A percentile compares a stretch with the other conserved stretches of the same genome.
phyloP scores from a whole-genome alignment of 2,888 invertebrate species.

The Drosophila picticornis region DNA sequence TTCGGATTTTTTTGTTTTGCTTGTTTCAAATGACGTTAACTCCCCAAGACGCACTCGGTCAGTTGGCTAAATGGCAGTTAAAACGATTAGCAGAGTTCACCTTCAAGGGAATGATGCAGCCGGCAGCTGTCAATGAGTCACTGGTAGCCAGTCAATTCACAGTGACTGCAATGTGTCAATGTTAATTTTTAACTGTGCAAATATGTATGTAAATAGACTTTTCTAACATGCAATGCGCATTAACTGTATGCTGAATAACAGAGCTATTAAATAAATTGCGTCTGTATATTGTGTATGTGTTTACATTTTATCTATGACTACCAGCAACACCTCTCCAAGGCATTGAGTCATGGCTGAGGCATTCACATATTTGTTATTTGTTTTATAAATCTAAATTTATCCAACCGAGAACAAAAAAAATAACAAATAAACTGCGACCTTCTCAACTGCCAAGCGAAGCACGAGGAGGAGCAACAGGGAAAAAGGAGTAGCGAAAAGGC shows the following conservation, averaged over 20 bases:
- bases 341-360: constrained; percentile 28
- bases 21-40: constrained; percentile 9
- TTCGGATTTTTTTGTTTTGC: background rate
- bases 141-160: background rate
- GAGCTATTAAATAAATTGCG: constrained; percentile 11
- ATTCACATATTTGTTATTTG: background rate
- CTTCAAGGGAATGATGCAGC: background rate
- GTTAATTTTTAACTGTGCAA: constrained; percentile 24
- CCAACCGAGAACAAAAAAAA: background rate
- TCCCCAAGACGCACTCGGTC: constrained; percentile 47
- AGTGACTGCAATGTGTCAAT: constrained; percentile 17
- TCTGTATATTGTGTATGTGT: background rate
- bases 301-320: constrained; percentile 6
- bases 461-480: background rate
- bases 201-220: background rate
- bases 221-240: constrained; percentile 29
- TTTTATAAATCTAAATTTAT: background rate
- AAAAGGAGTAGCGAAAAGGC: constrained; percentile 36
- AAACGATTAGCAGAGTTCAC: background rate
- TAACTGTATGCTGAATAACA: constrained; percentile 4
- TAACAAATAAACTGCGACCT: background rate
- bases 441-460: background rate
- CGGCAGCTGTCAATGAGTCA: constrained; percentile 2
- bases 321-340: background rate
- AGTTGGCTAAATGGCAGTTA: constrained; percentile 59